Conservation (phyloP, 2,113 vertebrate species). For the Eptesicus fuscus region DNA sequence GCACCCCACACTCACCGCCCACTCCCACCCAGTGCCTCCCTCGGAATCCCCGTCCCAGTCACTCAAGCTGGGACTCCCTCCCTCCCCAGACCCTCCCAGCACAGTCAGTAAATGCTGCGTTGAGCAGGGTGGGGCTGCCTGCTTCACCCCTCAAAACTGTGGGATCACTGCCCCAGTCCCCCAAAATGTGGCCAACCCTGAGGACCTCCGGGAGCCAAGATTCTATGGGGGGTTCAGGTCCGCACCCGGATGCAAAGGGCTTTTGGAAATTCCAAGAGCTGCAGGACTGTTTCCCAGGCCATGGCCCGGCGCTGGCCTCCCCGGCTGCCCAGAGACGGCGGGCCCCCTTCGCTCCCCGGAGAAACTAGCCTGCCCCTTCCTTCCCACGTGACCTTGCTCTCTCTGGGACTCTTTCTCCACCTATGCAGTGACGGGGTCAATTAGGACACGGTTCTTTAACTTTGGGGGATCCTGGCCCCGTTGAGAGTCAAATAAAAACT, state of each 20-base stretch:
- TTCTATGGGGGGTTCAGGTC: not conserved
- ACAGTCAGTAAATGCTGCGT: fast-evolving
- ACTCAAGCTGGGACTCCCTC: not conserved
- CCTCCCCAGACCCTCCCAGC: not conserved
- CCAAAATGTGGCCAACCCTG: not conserved
- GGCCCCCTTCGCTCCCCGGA: not conserved
- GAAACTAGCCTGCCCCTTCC: not conserved
- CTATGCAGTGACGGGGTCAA: not conserved
- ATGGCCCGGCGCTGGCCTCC: fast-evolving
- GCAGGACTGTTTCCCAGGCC: not conserved
- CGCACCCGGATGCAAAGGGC: not conserved
- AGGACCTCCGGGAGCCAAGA: not conserved
- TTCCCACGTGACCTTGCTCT: not conserved
- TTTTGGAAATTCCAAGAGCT: not conserved
- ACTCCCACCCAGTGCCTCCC: not conserved
- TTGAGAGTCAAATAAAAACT: not conserved
- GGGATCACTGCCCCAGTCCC: not conserved
- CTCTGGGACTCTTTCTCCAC: not conserved
- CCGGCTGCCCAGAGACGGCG: not conserved
- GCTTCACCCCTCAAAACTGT: not conserved
- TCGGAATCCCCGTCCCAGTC: fast-evolving
- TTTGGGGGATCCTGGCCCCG: not conserved
- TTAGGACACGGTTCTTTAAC: not conserved
- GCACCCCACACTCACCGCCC: not conserved
- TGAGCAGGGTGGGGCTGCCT: not conserved